Evolutionary conservation across 1,140 invertebrate species (phyloP).

Genomic region (Octopus sinensis): DNA sequence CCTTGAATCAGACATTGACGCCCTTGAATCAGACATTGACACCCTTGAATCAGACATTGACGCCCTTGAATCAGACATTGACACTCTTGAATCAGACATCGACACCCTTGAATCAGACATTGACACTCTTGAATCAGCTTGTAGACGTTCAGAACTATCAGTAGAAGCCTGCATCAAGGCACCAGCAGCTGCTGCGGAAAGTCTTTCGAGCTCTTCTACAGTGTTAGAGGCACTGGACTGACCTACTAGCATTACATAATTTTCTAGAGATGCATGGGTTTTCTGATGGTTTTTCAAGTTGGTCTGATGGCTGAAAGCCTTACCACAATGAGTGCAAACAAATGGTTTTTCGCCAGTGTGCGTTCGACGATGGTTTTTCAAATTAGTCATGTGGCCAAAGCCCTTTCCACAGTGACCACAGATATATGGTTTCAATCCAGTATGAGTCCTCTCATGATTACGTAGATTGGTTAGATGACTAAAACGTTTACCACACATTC

Average conservation of each 20-base stretch:
- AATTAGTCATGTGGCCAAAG: conserved; percentile 44
- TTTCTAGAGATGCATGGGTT: conserved; percentile 7
- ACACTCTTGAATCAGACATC: no score
- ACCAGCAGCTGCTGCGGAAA: neutral
- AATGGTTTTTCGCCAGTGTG: conserved; percentile 48
- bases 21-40: no score
- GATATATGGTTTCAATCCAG: conserved; percentile 72
- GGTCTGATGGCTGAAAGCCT: conserved; percentile 51
- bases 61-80: no score
- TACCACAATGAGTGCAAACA: conserved; percentile 42
- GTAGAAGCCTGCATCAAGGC: neutral
- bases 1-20: no score
- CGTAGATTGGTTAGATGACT: conserved; percentile 55
- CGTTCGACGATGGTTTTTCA: conserved; percentile 40
- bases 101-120: no score
- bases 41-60: no score
- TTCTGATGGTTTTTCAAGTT: conserved; percentile 18
- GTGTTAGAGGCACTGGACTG: neutral
- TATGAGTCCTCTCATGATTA: conserved; percentile 57
- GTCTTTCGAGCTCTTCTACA: neutral
- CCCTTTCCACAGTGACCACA: conserved; percentile 41
- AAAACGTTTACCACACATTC: conserved; percentile 57
- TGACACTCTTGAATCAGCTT: no score
- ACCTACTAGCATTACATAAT: neutral
- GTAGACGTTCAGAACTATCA: no score